Evolutionary conservation across 2,113 vertebrate genomes (phyloP).

Genomic region (Atlantisia rogersi): DNA sequence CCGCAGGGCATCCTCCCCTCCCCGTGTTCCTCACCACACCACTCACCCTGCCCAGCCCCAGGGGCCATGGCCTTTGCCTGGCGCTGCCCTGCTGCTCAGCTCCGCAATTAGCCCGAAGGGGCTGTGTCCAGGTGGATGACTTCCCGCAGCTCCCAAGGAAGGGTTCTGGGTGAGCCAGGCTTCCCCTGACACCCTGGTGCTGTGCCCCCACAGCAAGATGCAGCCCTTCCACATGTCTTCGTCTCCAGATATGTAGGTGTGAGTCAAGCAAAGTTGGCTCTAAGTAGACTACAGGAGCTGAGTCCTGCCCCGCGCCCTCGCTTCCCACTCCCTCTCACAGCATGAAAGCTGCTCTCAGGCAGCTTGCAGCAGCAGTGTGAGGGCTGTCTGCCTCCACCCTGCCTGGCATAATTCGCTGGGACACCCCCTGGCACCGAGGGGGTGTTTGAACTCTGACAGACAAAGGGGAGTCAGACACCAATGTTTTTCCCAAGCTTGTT

Average conservation of each 20-base stretch:
- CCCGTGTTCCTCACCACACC: accelerated
- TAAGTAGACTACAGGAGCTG: background rate
- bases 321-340: background rate
- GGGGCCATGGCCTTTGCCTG: accelerated
- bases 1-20: no score
- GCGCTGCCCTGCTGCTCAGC: background rate
- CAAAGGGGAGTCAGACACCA: background rate
- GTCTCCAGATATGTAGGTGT: accelerated
- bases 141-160: background rate
- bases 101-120: accelerated
- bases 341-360: accelerated
- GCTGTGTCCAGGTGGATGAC: accelerated
- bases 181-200: accelerated
- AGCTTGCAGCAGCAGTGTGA: background rate
- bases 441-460: background rate
- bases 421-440: accelerated
- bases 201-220: accelerated
- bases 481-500: background rate
- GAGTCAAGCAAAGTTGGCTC: background rate
- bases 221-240: accelerated
- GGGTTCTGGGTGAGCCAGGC: no score
- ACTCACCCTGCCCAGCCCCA: no score
- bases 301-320: background rate
- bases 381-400: background rate
- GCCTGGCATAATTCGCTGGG: accelerated